phyloP scores from a whole-genome alignment of 2,797 vertebrate species.

The Myotis pilosus region DNA sequence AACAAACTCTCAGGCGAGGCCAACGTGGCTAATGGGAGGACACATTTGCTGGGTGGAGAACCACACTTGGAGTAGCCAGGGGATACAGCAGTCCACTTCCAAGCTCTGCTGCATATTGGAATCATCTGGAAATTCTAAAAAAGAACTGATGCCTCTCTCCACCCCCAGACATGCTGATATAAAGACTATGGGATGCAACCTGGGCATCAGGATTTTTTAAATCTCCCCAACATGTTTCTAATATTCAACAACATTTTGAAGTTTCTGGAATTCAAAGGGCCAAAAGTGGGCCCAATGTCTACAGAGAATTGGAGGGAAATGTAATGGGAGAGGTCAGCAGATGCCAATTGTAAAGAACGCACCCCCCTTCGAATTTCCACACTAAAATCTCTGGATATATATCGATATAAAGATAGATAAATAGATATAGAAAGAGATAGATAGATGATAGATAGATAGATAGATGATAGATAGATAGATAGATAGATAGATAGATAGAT shows the following conservation, averaged over 20 bases:
- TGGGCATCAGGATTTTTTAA: background rate
- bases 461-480: background rate
- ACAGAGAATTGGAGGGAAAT: background rate
- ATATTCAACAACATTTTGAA: background rate
- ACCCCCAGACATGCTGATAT: background rate
- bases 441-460: background rate
- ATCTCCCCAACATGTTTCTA: background rate
- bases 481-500: background rate
- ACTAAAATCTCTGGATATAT: background rate
- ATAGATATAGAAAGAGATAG: background rate
- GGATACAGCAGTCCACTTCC: background rate
- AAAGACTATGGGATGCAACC: background rate
- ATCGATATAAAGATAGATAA: background rate
- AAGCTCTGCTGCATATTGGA: background rate
- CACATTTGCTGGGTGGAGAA: background rate
- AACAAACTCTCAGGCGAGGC: background rate
- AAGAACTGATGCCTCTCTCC: background rate
- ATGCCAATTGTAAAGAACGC: background rate
- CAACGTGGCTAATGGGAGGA: background rate
- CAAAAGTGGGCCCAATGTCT: background rate
- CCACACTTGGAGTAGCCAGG: background rate
- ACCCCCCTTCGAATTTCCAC: background rate
- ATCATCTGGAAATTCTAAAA: background rate
- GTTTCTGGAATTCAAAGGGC: background rate
- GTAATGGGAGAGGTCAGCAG: background rate